Conservation (phyloP, 2,113 vertebrate genomes). For the Atlantisia rogersi region DNA sequence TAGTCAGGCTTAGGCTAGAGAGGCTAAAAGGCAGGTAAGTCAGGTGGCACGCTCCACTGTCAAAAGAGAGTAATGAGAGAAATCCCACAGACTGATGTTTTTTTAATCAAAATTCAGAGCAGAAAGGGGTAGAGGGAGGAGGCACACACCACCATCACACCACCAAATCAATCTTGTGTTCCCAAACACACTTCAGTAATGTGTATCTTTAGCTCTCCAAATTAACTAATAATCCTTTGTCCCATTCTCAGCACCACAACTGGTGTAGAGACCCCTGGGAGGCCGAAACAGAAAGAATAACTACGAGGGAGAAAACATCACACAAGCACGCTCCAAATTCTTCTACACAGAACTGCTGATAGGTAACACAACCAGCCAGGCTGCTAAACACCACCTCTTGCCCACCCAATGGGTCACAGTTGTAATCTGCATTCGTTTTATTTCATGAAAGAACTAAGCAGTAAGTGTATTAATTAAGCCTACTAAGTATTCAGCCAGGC, state of each 20-base stretch:
- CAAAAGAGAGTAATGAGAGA: not conserved
- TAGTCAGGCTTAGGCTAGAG: not conserved
- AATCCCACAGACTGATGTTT: not conserved
- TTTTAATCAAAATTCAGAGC: not conserved
- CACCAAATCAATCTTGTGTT: not conserved
- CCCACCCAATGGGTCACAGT: not conserved
- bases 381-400: not conserved
- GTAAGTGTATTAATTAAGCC: not conserved
- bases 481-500: not conserved
- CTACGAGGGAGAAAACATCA: not conserved
- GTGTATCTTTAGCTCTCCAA: not conserved
- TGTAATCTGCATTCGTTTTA: not conserved
- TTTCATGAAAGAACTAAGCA: not conserved
- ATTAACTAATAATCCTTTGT: not conserved
- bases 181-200: not conserved
- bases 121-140: too few relatives aligned
- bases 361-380: not conserved
- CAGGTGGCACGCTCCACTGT: not conserved
- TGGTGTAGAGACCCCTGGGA: not conserved
- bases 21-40: not conserved
- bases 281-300: not conserved
- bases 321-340: not conserved
- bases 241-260: not conserved
- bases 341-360: not conserved
- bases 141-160: too few relatives aligned